These are phyloP conservation scores for Acleris holmiana DNA, from an alignment of 2,888 invertebrate species.

Conservation along the genomic window DNA sequence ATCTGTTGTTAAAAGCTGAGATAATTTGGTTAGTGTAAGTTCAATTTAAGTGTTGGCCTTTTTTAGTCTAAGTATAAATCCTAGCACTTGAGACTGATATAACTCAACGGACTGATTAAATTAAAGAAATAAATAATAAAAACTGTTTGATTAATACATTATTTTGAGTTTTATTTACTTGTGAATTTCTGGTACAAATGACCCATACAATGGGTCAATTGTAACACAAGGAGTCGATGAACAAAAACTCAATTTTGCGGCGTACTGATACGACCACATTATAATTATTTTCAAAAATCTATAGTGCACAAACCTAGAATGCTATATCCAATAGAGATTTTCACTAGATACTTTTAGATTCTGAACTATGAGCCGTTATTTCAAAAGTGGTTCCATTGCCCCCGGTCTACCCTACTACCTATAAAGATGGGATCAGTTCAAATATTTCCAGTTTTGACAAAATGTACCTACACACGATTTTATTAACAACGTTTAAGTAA, in stretches of 20 bases:
- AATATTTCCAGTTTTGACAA: too few relatives aligned
- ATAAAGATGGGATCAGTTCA: too few relatives aligned
- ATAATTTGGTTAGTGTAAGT: not conserved
- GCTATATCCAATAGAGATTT: not conserved
- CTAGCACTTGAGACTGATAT: not conserved
- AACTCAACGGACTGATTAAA: constrained; percentile 3
- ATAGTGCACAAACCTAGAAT: not conserved
- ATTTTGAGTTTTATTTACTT: not conserved
- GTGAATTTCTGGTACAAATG: not conserved
- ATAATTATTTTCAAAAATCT: not conserved
- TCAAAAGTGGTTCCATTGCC: constrained; percentile 2
- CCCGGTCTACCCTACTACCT: constrained; percentile 5
- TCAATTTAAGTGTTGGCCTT: not conserved
- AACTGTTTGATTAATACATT: not conserved
- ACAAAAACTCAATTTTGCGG: too few relatives aligned
- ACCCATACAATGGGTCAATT: not conserved
- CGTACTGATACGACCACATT: not conserved
- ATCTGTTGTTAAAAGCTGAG: not conserved
- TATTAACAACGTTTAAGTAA: too few relatives aligned
- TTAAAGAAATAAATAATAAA: constrained; percentile 1
- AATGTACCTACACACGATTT: too few relatives aligned
- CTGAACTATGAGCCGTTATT: not conserved
- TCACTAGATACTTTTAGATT: not conserved
- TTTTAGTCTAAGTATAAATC: not conserved
- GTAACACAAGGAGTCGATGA: too few relatives aligned